Conservation (phyloP, 2,888 invertebrate genomes). For the Leptopilina syphax region DNA sequence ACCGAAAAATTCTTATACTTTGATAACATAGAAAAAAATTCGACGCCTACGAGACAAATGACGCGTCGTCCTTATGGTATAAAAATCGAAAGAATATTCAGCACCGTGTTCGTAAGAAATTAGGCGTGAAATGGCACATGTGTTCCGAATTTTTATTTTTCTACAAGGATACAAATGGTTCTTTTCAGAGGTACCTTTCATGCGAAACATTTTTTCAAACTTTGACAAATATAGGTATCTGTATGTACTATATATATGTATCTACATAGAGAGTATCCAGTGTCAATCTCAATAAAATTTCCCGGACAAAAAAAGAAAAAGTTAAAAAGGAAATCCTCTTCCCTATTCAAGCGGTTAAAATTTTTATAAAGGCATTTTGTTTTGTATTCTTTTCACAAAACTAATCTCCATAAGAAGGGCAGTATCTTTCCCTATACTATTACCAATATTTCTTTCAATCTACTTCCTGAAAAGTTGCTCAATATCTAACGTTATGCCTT, state of each 20-base stretch:
- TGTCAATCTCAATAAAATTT: slow-evolving; percentile 62
- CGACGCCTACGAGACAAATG: slow-evolving; percentile 45
- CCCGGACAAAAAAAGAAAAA: background rate
- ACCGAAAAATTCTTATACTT: slow-evolving; percentile 20
- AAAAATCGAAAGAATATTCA: slow-evolving; percentile 67
- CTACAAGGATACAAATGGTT: slow-evolving; percentile 55
- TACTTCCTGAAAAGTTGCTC: slow-evolving; percentile 42
- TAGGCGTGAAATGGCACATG: slow-evolving; percentile 74
- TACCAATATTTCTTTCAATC: slow-evolving; percentile 50
- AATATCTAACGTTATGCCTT: background rate
- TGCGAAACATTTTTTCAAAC: background rate
- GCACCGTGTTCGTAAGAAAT: slow-evolving; percentile 69
- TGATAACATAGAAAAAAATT: slow-evolving; percentile 34
- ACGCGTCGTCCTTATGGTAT: slow-evolving; percentile 57
- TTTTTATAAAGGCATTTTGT: slow-evolving; percentile 51
- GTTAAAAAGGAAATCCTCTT: background rate
- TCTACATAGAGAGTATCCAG: slow-evolving; percentile 37
- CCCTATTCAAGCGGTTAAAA: slow-evolving; percentile 21
- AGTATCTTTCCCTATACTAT: slow-evolving; percentile 40
- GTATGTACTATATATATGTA: background rate
- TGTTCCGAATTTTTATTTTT: slow-evolving; percentile 74
- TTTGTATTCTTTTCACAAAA: slow-evolving; percentile 60
- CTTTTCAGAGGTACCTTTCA: slow-evolving; percentile 41
- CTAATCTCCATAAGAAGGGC: slow-evolving; percentile 62
- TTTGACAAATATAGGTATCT: background rate